Conservation (phyloP, 2,113 vertebrate species). For the Rafetus swinhoei region DNA sequence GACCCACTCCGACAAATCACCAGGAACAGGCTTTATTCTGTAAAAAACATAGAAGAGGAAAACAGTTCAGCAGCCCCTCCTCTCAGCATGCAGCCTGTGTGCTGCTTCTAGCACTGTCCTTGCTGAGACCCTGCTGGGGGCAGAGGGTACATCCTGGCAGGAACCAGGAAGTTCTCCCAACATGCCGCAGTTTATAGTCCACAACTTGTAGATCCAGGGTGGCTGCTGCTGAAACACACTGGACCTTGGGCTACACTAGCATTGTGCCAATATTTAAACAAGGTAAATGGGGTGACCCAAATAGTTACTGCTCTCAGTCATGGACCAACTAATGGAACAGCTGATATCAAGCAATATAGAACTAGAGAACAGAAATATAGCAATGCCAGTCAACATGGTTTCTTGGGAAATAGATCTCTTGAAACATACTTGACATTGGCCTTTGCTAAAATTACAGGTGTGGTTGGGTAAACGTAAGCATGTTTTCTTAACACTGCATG, state of each 20-base stretch:
- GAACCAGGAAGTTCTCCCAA: no score
- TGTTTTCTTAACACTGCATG: neutral
- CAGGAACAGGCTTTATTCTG: no score
- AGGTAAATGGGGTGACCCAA: neutral
- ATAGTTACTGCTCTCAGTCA: accelerated
- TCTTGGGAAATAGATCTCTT: neutral
- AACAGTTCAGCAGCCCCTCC: no score
- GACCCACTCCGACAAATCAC: no score
- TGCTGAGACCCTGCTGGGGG: no score
- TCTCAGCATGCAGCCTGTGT: no score
- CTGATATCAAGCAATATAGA: neutral
- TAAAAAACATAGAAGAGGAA: no score
- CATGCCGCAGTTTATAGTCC: no score
- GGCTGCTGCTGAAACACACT: no score
- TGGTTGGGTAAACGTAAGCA: neutral
- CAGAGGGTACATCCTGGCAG: no score
- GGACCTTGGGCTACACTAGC: neutral
- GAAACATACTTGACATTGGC: neutral
- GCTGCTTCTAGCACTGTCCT: no score
- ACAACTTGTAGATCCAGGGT: no score
- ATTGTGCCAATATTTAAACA: slow-evolving; percentile 50
- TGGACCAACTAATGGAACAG: neutral
- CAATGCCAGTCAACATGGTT: neutral
- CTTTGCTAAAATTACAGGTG: neutral
- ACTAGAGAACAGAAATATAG: neutral